Conservation (phyloP, 2,113 vertebrate species). For the Chaenocephalus aceratus region DNA sequence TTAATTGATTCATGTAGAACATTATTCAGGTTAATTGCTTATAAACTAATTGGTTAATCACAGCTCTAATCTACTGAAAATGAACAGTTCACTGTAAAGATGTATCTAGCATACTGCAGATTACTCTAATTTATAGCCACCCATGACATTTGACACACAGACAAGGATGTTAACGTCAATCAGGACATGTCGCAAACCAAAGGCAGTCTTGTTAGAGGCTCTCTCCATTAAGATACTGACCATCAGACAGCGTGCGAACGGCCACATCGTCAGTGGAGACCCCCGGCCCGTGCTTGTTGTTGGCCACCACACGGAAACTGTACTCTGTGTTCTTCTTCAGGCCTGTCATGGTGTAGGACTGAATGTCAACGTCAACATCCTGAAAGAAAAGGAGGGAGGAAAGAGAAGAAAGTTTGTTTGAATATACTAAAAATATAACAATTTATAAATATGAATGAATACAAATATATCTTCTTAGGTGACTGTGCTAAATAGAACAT, state of each 20-base stretch:
- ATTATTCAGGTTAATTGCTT: neutral
- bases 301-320: constrained; percentile 95
- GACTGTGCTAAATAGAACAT: neutral
- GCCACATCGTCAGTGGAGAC: constrained; percentile 94
- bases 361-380: constrained; percentile 90
- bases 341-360: constrained; percentile 87
- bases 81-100: neutral
- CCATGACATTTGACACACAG: neutral
- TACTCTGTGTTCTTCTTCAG: constrained; percentile 96
- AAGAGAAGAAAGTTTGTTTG: neutral
- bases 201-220: neutral
- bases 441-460: neutral
- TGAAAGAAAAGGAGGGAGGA: constrained; percentile 63
- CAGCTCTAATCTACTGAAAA: neutral
- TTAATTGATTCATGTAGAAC: neutral
- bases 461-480: neutral
- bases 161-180: neutral
- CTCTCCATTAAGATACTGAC: constrained; percentile 77
- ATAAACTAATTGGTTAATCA: neutral
- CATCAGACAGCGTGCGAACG: constrained; percentile 91
- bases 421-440: too few species aligned
- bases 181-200: neutral
- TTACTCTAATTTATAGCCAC: neutral
- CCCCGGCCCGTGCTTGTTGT: constrained; percentile 95
- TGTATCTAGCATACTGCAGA: neutral